Base-by-base conservation (phyloP, 2,113 vertebrate species). In the Tamias sibiricus region DNA sequence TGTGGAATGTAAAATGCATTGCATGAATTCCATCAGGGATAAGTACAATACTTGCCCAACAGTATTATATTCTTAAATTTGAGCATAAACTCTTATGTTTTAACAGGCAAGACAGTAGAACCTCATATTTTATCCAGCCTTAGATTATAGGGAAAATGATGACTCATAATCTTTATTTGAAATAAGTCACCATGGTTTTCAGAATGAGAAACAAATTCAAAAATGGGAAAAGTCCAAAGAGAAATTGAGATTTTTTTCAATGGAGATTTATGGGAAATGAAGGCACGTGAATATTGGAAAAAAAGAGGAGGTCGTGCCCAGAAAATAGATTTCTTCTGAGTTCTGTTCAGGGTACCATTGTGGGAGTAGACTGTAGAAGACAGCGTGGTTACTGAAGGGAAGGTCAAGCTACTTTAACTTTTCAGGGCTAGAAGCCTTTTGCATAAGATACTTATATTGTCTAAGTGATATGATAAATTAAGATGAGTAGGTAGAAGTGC, bases 181-280 rank as follows among this genome's bases (percentile, higher is more conserved):
- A 97, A 90, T 92, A 30, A 72, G 16, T 66, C 47, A 62, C 20
- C 40, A 17, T 74, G 4, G 32, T 86, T 37, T 86, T 92, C 40
- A 95, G 75, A 95, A 89, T 86, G 5, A 81, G 17, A 81, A 92
- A 72, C 2, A 86, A 30, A 72, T 19, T 83, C 11, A 88, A 66
- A 3, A 85, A 13, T 79, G 2, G 52, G 6, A 19, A 72, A 92
- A 54, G 64, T 93, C 37, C 93, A 76, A 76, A 75, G 4, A 80
- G 1, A 44, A 90, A 42, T 37, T 82, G 22, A 68, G 4, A 17
- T 22, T 74, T 88, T 80, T 59, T 82, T 59, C 7, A 59, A 64
- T 82, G 1, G 28, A 20, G 6, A 1, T 42, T 89, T 72, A 54
- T 75, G 32, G 19, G 2, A 96, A 92, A 10, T 7, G 1, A 88